These are phyloP conservation scores for Xiphophorus hellerii DNA, from an alignment of 2,113 vertebrate species.

Conservation along the genomic window DNA sequence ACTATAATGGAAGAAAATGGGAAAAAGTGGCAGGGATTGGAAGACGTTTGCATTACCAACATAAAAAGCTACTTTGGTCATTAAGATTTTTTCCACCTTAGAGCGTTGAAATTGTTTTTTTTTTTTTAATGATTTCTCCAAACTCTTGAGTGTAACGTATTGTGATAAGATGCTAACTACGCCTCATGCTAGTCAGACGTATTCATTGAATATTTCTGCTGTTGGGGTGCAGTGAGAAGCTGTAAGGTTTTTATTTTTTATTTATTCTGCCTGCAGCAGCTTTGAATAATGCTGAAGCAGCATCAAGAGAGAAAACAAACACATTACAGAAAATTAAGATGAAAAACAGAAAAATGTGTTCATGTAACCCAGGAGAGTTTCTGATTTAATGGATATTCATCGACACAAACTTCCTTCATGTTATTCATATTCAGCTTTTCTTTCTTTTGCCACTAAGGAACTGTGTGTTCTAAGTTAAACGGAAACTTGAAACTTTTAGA, in stretches of 20 bases:
- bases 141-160: background rate
- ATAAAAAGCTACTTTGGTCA: background rate
- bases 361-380: background rate
- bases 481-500: background rate
- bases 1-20: too few species aligned
- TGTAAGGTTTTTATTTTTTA: background rate
- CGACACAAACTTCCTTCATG: background rate
- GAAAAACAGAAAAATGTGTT: slow-evolving; percentile 2
- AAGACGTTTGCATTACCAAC: too few species aligned
- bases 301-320: slow-evolving; percentile 13
- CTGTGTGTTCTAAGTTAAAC: slow-evolving; percentile 1
- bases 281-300: slow-evolving; percentile 11
- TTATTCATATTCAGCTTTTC: background rate
- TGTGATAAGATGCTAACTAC: slow-evolving; percentile 1
- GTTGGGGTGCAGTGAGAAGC: background rate
- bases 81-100: background rate
- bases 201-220: background rate
- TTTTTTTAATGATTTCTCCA: background rate
- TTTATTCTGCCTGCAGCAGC: background rate
- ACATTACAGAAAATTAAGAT: slow-evolving; percentile 11
- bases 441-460: background rate
- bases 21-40: too few species aligned
- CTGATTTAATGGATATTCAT: slow-evolving; percentile 1
- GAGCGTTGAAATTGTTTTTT: background rate
- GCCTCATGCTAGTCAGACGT: background rate